phyloP scores from a whole-genome alignment of 2,888 invertebrate species.

The Quadriops clusia region DNA sequence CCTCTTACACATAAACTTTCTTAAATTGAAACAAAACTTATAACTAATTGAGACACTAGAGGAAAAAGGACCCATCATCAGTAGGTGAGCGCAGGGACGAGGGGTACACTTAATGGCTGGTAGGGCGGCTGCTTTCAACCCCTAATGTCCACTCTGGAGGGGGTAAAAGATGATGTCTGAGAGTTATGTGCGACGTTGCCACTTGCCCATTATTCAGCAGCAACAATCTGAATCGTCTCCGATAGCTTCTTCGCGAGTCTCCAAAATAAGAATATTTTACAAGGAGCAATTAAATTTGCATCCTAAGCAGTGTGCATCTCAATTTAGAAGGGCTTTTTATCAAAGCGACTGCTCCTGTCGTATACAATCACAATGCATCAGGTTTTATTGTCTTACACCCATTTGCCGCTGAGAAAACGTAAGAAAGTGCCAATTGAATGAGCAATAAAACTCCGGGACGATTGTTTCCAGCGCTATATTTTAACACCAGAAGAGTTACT shows the following conservation, averaged over 20 bases:
- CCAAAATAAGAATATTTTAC: too few relatives aligned
- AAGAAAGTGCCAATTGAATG: slow-evolving; percentile 39
- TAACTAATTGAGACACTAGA: slow-evolving; percentile 10
- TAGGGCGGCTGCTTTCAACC: slow-evolving; percentile 18
- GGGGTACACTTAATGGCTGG: slow-evolving; percentile 19
- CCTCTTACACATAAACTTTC: slow-evolving; percentile 3
- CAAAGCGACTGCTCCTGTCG: slow-evolving; percentile 33
- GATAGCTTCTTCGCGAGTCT: too few relatives aligned
- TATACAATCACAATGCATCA: slow-evolving; percentile 39
- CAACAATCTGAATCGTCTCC: too few relatives aligned
- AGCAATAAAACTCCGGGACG: slow-evolving; percentile 37
- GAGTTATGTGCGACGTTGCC: slow-evolving; percentile 18
- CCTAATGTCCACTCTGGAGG: slow-evolving; percentile 16
- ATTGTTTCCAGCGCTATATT: slow-evolving; percentile 35
- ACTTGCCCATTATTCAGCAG: slow-evolving; percentile 13
- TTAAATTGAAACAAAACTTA: slow-evolving; percentile 1
- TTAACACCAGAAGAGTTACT: slow-evolving; percentile 32
- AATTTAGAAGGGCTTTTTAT: slow-evolving; percentile 31
- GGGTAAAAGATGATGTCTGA: slow-evolving; percentile 18
- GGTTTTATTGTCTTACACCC: slow-evolving; percentile 39
- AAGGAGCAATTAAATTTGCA: slow-evolving; percentile 28
- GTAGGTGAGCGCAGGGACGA: slow-evolving; percentile 8
- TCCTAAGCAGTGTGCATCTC: slow-evolving; percentile 26
- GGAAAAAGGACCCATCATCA: slow-evolving; percentile 7
- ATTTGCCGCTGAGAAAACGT: slow-evolving; percentile 36